Evolutionary conservation across 64 coral and sea anemone species (phyloP), one percentile per base, ranked within the genome.

Genomic region (Pocillopora verrucosa): DNA sequence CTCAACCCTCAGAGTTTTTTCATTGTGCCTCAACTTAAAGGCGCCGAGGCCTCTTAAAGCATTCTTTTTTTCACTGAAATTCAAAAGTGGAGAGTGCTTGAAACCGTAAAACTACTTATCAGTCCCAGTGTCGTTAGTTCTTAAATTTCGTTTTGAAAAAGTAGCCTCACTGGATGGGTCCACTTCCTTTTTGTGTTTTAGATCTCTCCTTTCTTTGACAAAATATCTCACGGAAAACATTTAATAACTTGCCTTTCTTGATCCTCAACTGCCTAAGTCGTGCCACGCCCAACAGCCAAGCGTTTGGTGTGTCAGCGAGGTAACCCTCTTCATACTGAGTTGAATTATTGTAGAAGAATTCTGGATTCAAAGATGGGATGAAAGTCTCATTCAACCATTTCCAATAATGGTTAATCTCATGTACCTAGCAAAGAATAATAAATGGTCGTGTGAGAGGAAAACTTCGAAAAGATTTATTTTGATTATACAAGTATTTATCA

Each of bases 231-330:
- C 41, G 41, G 20, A 5, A 70, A 24, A 70, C 10, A 70, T 11
- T 10, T 2, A 20, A 70, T 7, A 26, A 73, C 83, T 91, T 73
- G 87, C 90, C 61, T 87, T 92, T 92, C 37, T 73, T 86, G 65
- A 92, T 87, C 56, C 90, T 84, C 30, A 92, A 75, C 58, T 92
- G 90, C 41, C 90, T 76, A 9, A 92, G 75, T 59, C 90, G 79
- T 0, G 41, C 59, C 61, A 92, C 65, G 1, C 82, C 76, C 60
- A 92, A 65, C 2, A 92, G 16, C 1, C 19, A 87, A 20, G 79
- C 90, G 22, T 83, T 92, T 3, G 90, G 90, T 11, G 83, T 80
- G 75, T 92, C 90, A 16, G 90, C 90, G 14, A 92, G 19, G 59
- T 37, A 92, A 19, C 75, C 74, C 1, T 26, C 34, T 2, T 80